Conservation (phyloP, 2,113 vertebrate genomes). For the Diadophis punctatus region DNA sequence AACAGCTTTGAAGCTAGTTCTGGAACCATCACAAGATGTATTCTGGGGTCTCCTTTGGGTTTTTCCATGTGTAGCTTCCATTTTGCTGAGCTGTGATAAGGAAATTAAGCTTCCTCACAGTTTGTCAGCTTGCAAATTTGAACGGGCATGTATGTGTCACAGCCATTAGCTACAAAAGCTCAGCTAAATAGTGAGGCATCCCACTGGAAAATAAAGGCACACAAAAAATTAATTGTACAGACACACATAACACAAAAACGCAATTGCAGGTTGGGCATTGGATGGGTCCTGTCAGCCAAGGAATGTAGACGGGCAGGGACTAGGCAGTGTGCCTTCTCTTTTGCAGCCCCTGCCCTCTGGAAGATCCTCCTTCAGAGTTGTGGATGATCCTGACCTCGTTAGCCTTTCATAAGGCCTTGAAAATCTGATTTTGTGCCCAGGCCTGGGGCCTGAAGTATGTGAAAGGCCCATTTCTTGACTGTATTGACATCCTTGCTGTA, state of each 20-base stretch:
- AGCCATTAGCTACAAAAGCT: background rate
- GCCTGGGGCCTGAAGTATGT: background rate
- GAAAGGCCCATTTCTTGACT: too few relatives aligned
- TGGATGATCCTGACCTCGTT: background rate
- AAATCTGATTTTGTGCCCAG: background rate
- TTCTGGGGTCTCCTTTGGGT: conserved; percentile 2
- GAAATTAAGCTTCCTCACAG: background rate
- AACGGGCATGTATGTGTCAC: background rate
- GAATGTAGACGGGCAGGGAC: background rate
- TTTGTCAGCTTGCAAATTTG: conserved; percentile 7
- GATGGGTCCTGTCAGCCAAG: background rate
- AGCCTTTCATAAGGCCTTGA: background rate
- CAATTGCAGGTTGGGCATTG: background rate
- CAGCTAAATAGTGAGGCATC: background rate
- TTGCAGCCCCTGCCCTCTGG: background rate
- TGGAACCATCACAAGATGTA: conserved; percentile 7
- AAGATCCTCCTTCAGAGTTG: background rate
- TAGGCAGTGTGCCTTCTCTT: background rate
- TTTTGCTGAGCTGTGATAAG: background rate
- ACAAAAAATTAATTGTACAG: background rate
- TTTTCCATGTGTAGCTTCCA: background rate
- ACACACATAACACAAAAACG: background rate
- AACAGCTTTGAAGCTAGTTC: conserved; percentile 8
- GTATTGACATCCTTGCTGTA: too few relatives aligned
- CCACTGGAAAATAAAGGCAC: background rate